Evolutionary conservation across 2,797 vertebrate species (phyloP).

Genomic region (Lepilemur ruficaudatus): DNA sequence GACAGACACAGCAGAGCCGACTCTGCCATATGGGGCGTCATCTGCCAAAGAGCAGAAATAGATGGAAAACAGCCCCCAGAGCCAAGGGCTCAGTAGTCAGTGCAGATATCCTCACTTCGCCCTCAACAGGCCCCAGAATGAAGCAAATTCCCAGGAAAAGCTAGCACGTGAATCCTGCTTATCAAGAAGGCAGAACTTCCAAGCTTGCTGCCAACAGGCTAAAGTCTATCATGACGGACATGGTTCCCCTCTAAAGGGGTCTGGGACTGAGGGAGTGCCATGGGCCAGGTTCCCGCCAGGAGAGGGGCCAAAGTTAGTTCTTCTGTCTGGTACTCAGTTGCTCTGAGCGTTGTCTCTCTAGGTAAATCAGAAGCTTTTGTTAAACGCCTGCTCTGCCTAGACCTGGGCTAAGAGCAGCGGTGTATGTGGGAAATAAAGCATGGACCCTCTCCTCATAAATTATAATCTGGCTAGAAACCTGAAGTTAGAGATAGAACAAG

Average conservation of each 20-base stretch:
- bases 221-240: background rate
- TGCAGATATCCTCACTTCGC: background rate
- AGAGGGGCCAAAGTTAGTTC: background rate
- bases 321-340: background rate
- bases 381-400: background rate
- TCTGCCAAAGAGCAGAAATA: constrained; percentile 26
- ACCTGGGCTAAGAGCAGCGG: background rate
- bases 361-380: background rate
- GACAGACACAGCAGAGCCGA: background rate
- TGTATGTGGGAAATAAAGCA: background rate
- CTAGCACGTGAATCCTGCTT: background rate
- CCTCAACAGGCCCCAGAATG: background rate
- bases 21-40: background rate
- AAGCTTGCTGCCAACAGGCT: background rate
- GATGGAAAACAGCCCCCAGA: background rate
- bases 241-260: background rate
- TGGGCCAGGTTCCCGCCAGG: background rate
- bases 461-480: background rate
- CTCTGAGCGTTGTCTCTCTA: background rate
- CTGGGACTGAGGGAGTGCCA: background rate
- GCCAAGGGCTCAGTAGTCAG: background rate
- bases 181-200: background rate
- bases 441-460: background rate
- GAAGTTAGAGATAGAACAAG: background rate
- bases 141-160: background rate